These are phyloP conservation scores for Trachemys scripta DNA, from an alignment of 2,113 vertebrate genomes.

Conservation along the genomic window DNA sequence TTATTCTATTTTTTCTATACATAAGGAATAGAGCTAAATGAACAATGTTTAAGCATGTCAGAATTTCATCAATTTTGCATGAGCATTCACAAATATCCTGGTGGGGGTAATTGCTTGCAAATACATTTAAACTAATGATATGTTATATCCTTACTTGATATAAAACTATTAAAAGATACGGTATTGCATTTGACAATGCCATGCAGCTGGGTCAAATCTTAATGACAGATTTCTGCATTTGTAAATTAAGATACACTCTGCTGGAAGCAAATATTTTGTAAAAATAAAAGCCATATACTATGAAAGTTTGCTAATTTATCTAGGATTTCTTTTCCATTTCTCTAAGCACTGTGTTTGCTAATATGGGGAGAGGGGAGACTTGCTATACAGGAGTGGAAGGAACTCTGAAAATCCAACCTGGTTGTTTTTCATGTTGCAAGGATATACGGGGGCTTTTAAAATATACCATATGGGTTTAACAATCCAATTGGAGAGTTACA, in stretches of 20 bases:
- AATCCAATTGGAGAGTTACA: not conserved
- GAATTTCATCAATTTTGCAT: slow-evolving; percentile 88
- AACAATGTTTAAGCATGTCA: slow-evolving; percentile 89
- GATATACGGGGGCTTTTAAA: slow-evolving; percentile 10
- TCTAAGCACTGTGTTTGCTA: slow-evolving; percentile 23
- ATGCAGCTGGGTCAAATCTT: slow-evolving; percentile 87
- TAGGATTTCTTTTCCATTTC: slow-evolving; percentile 73
- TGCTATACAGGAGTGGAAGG: slow-evolving; percentile 16
- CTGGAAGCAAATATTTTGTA: slow-evolving; percentile 88
- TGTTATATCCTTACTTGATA: slow-evolving; percentile 88
- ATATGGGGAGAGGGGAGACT: slow-evolving; percentile 6
- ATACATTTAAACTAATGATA: slow-evolving; percentile 91
- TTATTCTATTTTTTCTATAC: slow-evolving; percentile 88
- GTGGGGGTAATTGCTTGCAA: slow-evolving; percentile 90
- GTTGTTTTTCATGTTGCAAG: not conserved
- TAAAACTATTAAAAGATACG: slow-evolving; percentile 89
- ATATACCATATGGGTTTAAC: slow-evolving; percentile 3
- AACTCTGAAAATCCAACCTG: not conserved
- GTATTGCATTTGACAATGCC: slow-evolving; percentile 88
- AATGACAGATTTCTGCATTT: slow-evolving; percentile 86
- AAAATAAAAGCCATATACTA: slow-evolving; percentile 84
- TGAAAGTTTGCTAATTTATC: slow-evolving; percentile 79
- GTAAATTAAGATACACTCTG: slow-evolving; percentile 86
- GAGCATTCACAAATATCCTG: slow-evolving; percentile 87
- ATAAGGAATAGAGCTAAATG: slow-evolving; percentile 86